These are phyloP conservation scores for Drosophila takahashii DNA, from an alignment of 1,140 invertebrate genomes.

Conservation along the genomic window DNA sequence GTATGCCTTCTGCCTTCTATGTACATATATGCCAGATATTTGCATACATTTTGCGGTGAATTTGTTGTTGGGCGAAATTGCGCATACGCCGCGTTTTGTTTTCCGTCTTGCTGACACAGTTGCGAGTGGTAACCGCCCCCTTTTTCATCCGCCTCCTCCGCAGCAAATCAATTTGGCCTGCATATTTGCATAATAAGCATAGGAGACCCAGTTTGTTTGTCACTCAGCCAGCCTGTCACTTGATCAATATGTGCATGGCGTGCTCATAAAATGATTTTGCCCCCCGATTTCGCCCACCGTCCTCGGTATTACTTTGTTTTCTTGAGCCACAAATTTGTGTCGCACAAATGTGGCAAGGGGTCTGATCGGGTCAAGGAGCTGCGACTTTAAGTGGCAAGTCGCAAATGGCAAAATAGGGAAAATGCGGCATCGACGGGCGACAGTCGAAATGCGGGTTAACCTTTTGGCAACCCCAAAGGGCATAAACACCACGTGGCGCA, in stretches of 20 bases:
- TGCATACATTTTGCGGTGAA: constrained; percentile 67
- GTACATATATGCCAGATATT: constrained; percentile 60
- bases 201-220: constrained; percentile 72
- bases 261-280: constrained; percentile 72
- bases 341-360: constrained; percentile 69
- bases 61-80: constrained; percentile 65
- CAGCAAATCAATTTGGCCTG: constrained; percentile 72
- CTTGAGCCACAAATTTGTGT: constrained; percentile 62
- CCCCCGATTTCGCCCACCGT: neutral
- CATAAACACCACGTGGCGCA: constrained; percentile 67
- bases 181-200: constrained; percentile 80
- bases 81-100: constrained; percentile 81
- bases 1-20: constrained; percentile 52
- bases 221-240: constrained; percentile 78
- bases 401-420: constrained; percentile 35
- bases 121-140: constrained; percentile 37
- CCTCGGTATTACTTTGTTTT: constrained; percentile 71
- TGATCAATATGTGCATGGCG: constrained; percentile 82
- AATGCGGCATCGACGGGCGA: constrained; percentile 36
- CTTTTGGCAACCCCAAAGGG: constrained; percentile 48
- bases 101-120: constrained; percentile 71
- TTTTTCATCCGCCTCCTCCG: constrained; percentile 10
- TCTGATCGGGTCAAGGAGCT: constrained; percentile 64
- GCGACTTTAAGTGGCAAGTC: constrained; percentile 59
- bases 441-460: constrained; percentile 44